These are phyloP conservation scores for Erebia epiphron DNA, from an alignment of 2,888 invertebrate species.

Conservation along the genomic window DNA sequence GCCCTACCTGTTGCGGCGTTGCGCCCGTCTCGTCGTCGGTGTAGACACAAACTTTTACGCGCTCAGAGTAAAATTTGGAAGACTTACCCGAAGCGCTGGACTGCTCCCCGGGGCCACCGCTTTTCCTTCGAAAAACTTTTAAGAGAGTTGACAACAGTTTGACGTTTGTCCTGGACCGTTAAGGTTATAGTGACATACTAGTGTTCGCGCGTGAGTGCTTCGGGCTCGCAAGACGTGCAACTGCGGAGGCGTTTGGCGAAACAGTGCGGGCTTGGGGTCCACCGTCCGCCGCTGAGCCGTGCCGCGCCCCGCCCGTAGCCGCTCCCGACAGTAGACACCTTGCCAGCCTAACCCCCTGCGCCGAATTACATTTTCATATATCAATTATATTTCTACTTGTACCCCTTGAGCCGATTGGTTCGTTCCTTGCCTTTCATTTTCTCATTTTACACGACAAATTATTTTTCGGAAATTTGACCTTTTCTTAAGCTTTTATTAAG, in stretches of 20 bases:
- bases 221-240: conserved; percentile 53
- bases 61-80: conserved; percentile 49
- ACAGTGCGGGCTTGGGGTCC: conserved; percentile 50
- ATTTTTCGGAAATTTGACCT: not conserved
- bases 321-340: conserved; percentile 42
- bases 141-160: conserved; percentile 64
- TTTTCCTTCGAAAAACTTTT: conserved; percentile 62
- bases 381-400: conserved; percentile 25
- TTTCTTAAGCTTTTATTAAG: no score
- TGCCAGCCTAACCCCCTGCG: conserved; percentile 42
- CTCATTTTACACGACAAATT: not conserved
- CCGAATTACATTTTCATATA: conserved; percentile 35
- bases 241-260: conserved; percentile 47
- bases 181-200: conserved; percentile 53
- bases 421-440: not conserved
- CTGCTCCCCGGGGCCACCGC: conserved; percentile 52
- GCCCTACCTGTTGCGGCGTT: conserved; percentile 71
- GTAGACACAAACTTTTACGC: conserved; percentile 64
- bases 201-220: conserved; percentile 58
- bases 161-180: conserved; percentile 54
- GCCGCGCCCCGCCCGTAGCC: conserved; percentile 44
- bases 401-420: conserved; percentile 6
- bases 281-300: conserved; percentile 39
- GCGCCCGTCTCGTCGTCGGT: conserved; percentile 52
- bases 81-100: conserved; percentile 64